phyloP scores from a whole-genome alignment of 2,113 vertebrate genomes.

The Recurvirostra avosetta region DNA sequence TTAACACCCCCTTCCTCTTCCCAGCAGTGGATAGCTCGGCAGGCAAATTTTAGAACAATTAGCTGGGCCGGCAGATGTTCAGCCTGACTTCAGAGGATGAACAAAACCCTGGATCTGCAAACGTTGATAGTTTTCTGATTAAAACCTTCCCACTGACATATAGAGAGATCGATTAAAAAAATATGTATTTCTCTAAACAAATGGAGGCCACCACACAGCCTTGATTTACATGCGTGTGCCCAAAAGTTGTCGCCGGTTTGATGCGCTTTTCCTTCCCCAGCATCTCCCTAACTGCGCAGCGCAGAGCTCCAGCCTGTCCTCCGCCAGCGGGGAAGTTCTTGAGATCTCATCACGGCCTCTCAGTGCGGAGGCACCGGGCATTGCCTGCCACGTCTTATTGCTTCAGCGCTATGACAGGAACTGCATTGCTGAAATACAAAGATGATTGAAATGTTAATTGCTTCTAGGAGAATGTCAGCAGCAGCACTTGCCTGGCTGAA shows the following conservation, averaged over 20 bases:
- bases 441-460: conserved; percentile 25
- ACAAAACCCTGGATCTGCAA: neutral
- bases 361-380: neutral
- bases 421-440: neutral
- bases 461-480: conserved; percentile 2
- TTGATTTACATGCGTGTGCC: neutral
- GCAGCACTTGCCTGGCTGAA: neutral
- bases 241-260: neutral
- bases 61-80: neutral
- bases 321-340: neutral
- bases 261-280: neutral
- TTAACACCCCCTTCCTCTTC: neutral
- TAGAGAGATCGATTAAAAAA: neutral
- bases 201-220: neutral
- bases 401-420: neutral
- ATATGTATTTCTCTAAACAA: neutral
- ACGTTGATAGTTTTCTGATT: neutral
- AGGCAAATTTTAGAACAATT: neutral
- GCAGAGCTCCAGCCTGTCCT: neutral
- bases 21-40: neutral
- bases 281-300: neutral
- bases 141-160: neutral
- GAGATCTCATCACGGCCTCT: neutral
- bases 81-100: neutral
- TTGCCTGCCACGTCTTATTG: neutral